phyloP scores from a whole-genome alignment of 2,888 invertebrate species.

The Spodoptera exigua region DNA sequence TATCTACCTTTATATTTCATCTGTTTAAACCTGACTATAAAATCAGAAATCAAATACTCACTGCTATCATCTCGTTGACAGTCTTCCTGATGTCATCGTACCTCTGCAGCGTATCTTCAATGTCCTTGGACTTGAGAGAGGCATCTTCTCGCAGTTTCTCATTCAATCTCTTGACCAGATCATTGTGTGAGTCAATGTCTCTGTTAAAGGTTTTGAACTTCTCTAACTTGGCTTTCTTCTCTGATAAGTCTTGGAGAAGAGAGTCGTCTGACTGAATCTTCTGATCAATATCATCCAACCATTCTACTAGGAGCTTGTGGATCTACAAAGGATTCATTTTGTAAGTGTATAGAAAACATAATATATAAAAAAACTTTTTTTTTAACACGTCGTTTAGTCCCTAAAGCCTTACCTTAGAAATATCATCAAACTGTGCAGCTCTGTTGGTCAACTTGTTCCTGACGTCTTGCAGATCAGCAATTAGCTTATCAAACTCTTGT shows the following conservation, averaged over 20 bases:
- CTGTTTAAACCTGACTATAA: not conserved
- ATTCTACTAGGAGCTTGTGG: conserved; percentile 94
- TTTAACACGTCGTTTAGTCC: too few relatives aligned
- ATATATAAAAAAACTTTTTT: not conserved
- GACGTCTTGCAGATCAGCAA: conserved; percentile 94
- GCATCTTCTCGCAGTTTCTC: conserved; percentile 92
- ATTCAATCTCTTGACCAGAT: conserved; percentile 93
- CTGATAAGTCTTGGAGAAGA: conserved; percentile 95
- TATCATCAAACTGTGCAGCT: conserved; percentile 95
- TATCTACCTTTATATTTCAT: too few relatives aligned
- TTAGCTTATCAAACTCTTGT: conserved; percentile 96
- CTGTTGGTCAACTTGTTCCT: conserved; percentile 93
- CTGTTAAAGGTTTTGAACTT: conserved; percentile 95
- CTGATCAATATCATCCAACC: conserved; percentile 96
- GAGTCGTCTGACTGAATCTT: conserved; percentile 93
- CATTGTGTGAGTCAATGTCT: conserved; percentile 94
- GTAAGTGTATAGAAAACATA: not conserved
- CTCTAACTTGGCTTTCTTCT: conserved; percentile 96
- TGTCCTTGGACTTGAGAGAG: conserved; percentile 91
- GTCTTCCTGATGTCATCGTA: conserved; percentile 92
- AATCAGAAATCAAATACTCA: conserved; percentile 74
- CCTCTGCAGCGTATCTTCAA: conserved; percentile 91
- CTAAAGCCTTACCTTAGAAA: conserved; percentile 92
- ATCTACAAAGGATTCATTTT: conserved; percentile 69
- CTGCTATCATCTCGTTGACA: conserved; percentile 91